phyloP scores from a whole-genome alignment of 2,888 invertebrate genomes.

The Oscheius sp. region DNA sequence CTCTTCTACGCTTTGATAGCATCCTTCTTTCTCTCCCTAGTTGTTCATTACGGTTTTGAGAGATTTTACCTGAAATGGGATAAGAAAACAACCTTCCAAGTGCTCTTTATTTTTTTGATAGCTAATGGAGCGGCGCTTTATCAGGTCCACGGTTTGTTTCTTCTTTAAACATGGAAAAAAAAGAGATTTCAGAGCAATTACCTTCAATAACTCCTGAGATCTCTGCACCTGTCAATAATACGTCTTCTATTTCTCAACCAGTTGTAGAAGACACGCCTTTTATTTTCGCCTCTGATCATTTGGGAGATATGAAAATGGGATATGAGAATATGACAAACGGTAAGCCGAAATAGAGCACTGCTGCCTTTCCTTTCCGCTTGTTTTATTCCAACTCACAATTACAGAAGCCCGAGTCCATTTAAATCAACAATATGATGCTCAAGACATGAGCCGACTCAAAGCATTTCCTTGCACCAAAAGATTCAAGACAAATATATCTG shows the following conservation, averaged over 20 bases:
- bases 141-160: too few relatives aligned
- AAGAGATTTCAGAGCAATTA: too few relatives aligned
- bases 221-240: too few relatives aligned
- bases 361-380: too few relatives aligned
- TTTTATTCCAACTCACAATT: too few relatives aligned
- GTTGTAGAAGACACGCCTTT: too few relatives aligned
- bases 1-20: neutral
- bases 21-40: neutral
- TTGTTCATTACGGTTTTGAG: neutral
- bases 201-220: too few relatives aligned
- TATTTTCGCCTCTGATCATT: conserved; percentile 5
- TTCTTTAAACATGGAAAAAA: neutral
- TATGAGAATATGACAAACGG: conserved; percentile 7
- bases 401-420: neutral
- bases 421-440: neutral
- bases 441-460: neutral
- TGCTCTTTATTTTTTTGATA: neutral
- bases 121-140: neutral
- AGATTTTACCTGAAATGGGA: neutral
- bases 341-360: too few relatives aligned
- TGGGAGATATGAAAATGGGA: neutral
- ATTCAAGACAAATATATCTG: neutral
- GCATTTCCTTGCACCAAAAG: neutral
- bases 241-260: too few relatives aligned
- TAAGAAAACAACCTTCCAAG: neutral